Conservation (phyloP, 2,888 invertebrate species). For the Salpingus planirostris region DNA sequence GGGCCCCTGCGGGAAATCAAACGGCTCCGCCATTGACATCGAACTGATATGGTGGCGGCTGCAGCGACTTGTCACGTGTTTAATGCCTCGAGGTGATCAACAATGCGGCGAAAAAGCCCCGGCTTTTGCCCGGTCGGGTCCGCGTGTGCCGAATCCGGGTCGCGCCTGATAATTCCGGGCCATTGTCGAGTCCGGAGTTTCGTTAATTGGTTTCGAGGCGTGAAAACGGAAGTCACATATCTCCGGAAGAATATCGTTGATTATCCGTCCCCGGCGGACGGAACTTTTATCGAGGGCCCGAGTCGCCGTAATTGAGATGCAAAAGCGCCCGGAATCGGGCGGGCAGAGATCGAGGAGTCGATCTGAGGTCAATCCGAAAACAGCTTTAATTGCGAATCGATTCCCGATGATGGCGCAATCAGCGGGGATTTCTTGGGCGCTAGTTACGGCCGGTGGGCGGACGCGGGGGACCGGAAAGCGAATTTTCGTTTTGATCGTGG, state of each 20-base stretch:
- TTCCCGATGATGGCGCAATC: conserved; percentile 3
- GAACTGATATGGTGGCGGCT: conserved; percentile 20
- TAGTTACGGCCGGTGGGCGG: conserved; percentile 3
- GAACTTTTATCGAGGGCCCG: too few species aligned
- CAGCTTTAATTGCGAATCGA: conserved; percentile 12
- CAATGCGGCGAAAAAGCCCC: conserved; percentile 10
- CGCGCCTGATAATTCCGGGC: too few species aligned
- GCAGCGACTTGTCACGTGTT: conserved; percentile 13
- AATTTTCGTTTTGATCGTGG: conserved; percentile 8
- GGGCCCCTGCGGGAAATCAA: conserved; percentile 24
- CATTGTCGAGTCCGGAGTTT: too few species aligned
- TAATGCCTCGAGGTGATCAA: conserved; percentile 13
- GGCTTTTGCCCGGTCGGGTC: too few species aligned
- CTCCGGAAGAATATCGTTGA: too few species aligned
- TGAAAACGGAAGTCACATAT: conserved; percentile 1
- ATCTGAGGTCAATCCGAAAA: conserved; percentile 9
- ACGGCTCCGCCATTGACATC: conserved; percentile 22
- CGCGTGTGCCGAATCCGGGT: too few species aligned
- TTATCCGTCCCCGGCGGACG: too few species aligned
- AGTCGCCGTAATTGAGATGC: too few species aligned
- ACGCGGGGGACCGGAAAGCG: background rate
- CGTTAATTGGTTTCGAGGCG: background rate
- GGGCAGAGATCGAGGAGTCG: background rate
- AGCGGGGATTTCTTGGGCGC: too few species aligned
- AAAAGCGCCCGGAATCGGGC: too few species aligned